Evolutionary conservation across 2,113 vertebrate species (phyloP).

Genomic region (Odontesthes bonariensis): DNA sequence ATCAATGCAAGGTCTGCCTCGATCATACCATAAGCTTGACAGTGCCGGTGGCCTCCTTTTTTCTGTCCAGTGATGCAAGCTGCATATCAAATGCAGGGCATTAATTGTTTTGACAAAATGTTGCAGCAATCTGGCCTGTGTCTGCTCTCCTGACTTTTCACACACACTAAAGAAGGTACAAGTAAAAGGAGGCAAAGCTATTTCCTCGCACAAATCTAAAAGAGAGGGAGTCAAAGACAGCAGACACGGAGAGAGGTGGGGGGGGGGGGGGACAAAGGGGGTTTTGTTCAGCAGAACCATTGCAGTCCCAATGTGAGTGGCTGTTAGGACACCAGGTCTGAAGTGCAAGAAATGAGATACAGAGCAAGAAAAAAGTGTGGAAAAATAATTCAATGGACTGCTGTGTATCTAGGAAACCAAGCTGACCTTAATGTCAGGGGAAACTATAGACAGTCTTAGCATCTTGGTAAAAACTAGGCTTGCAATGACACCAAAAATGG

Average conservation of each 20-base stretch:
- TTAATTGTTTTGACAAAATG: slow-evolving; percentile 60
- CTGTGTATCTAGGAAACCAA: slow-evolving; percentile 69
- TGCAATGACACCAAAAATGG: slow-evolving; percentile 14
- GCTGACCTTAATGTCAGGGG: slow-evolving; percentile 63
- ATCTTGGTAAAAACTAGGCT: slow-evolving; percentile 22
- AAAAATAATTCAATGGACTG: slow-evolving; percentile 58
- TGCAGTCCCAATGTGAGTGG: slow-evolving; percentile 66
- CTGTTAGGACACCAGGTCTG: slow-evolving; percentile 66
- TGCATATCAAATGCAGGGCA: slow-evolving; percentile 61
- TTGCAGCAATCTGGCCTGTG: slow-evolving; percentile 35
- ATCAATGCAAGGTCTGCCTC: slow-evolving; percentile 10
- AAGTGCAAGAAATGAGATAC: slow-evolving; percentile 75
- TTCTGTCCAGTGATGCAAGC: slow-evolving; percentile 50
- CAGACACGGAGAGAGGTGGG: slow-evolving; percentile 35
- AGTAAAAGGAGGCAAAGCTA: slow-evolving; percentile 54
- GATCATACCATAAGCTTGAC: slow-evolving; percentile 60
- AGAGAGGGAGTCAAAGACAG: slow-evolving; percentile 59
- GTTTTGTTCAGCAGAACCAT: slow-evolving; percentile 69
- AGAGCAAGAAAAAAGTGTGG: slow-evolving; percentile 63
- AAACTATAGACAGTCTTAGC: slow-evolving; percentile 27
- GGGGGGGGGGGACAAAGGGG: slow-evolving; percentile 55
- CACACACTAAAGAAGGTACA: slow-evolving; percentile 64
- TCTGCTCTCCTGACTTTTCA: slow-evolving; percentile 66
- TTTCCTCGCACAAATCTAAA: slow-evolving; percentile 60
- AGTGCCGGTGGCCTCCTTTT: slow-evolving; percentile 42